Base-by-base conservation (phyloP, 2,888 invertebrate species). In the Nesidiocoris tenuis region DNA sequence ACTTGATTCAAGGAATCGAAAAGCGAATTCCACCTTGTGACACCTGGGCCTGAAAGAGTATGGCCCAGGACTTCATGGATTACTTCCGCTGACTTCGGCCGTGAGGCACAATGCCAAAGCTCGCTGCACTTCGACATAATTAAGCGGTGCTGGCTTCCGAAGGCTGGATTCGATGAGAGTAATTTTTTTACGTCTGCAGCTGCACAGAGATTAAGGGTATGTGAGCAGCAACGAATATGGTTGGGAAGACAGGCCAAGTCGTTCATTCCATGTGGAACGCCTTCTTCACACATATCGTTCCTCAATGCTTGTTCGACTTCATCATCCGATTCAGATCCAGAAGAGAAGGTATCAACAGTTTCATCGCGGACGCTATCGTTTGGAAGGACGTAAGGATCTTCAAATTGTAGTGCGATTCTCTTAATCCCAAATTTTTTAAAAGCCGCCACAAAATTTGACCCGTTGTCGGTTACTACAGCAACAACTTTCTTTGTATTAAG, bases 381-480 rank as follows among this genome's bases (percentile, higher is more conserved):
- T n/a, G 7, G 64, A 64, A 64, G 9, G 39, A 55, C 67, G 67
- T 54, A 56, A 55, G 67, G 67, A 56, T 68, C 68, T 1, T 61
- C 72, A 61, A 18, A 21, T 24, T 71, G 24, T 1, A 61, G 61
- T 1, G 23, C 56, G 24, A 5, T 19, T 59, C 55, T 25, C 74
- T n/a, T n/a, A n/a, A n/a, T n/a, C n/a, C n/a, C n/a, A n/a, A n/a
- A n/a, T n/a, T n/a, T n/a, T n/a, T n/a, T 39, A 23, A 77, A 76
- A 9, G 74, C 74, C 71, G 63, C 64, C 54, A 68, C 56, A 72
- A 77, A 76, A 65, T 77, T 74, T 25, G 21, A 71, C 9, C 21
- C 59, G 22, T 76, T 76, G 24, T 76, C 76, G 1, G 76, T 76
- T 1, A 76, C 76, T 2, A 56, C 57, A 16, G 76, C 76, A 54